These are phyloP conservation scores for Nipponacmea schrenckii DNA, from an alignment of 2,888 invertebrate species.

Conservation along the genomic window DNA sequence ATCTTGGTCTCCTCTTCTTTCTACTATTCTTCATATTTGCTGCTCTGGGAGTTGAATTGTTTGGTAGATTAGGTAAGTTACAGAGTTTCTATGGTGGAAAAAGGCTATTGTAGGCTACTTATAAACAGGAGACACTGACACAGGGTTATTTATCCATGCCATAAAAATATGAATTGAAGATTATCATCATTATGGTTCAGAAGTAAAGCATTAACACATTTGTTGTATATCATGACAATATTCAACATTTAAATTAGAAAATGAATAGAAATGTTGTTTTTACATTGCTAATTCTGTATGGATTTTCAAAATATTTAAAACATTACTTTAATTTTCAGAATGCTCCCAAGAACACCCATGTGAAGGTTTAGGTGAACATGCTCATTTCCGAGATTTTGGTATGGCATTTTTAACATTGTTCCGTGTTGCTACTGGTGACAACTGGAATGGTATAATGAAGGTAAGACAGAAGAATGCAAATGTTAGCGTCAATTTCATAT, in stretches of 20 bases:
- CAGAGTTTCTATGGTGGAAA: too few relatives aligned
- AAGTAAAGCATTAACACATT: too few relatives aligned
- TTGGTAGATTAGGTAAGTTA: conserved; percentile 84
- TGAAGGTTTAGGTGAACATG: conserved; percentile 97
- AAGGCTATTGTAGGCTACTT: too few relatives aligned
- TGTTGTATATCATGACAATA: too few relatives aligned
- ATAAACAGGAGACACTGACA: too few relatives aligned
- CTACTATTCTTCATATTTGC: conserved; percentile 99
- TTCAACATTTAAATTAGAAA: too few relatives aligned
- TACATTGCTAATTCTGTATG: too few relatives aligned
- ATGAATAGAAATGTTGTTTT: too few relatives aligned
- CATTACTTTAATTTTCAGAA: conserved; percentile 71
- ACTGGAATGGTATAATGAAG: conserved; percentile 99
- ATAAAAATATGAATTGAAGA: too few relatives aligned
- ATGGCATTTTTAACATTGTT: conserved; percentile 99
- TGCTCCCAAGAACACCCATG: conserved; percentile 94
- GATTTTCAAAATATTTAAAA: too few relatives aligned
- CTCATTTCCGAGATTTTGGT: conserved; percentile 95
- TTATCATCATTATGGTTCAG: too few relatives aligned
- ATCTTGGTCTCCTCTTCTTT: conserved; percentile 96
- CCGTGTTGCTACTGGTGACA: conserved; percentile 98
- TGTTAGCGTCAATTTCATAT: not conserved
- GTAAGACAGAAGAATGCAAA: conserved; percentile 48
- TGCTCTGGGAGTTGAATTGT: conserved; percentile 97
- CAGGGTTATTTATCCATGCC: too few relatives aligned